Evolutionary conservation across 2,113 vertebrate species (phyloP).

Genomic region (Mormyrus iriodes): DNA sequence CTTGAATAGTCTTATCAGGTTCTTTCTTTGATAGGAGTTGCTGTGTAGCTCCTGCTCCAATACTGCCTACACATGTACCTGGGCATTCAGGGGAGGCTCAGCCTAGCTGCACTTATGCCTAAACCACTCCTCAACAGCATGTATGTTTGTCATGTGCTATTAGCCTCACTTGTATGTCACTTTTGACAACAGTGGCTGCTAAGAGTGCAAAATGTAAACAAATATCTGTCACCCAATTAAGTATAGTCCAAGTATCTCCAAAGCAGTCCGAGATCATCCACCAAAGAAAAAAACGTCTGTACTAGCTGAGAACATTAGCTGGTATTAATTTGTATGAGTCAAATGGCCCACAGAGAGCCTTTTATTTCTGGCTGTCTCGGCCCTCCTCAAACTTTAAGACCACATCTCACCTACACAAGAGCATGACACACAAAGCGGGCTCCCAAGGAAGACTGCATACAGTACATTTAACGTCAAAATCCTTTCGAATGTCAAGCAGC

Average conservation of each 20-base stretch:
- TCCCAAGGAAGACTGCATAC: neutral
- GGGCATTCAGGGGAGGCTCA: neutral
- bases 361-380: neutral
- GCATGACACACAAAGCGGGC: neutral
- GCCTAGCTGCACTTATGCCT: neutral
- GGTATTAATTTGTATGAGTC: neutral
- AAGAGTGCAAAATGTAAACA: neutral
- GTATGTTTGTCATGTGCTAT: neutral
- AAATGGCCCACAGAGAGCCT: neutral
- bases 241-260: neutral
- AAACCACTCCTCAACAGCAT: neutral
- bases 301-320: neutral
- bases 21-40: neutral
- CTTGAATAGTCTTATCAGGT: neutral
- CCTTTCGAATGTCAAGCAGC: neutral
- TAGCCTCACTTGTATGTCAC: neutral
- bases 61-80: neutral
- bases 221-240: neutral
- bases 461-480: neutral
- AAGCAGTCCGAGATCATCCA: neutral
- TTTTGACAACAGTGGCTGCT: neutral
- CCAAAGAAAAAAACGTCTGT: neutral
- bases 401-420: neutral
- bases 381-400: neutral
- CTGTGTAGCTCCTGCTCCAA: neutral